phyloP scores from a whole-genome alignment of 2,113 vertebrate species.

The Bos indicus region DNA sequence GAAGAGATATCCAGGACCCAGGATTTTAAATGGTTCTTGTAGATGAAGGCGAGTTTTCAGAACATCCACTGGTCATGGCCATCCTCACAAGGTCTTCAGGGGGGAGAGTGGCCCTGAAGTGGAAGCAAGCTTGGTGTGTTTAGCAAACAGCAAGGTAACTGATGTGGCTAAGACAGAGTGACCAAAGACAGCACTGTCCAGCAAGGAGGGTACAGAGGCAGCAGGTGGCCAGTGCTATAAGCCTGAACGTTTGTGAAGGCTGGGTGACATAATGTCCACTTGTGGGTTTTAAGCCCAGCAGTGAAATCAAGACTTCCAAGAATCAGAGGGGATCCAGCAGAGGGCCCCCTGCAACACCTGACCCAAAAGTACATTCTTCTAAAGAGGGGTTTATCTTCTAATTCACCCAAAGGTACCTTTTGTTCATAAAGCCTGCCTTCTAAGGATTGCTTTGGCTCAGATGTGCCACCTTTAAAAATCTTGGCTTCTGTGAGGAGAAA shows the following conservation, averaged over 20 bases:
- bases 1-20: background rate
- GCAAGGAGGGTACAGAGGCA: background rate
- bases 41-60: background rate
- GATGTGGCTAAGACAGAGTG: background rate
- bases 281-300: background rate
- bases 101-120: background rate
- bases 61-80: background rate
- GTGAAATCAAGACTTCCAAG: background rate
- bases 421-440: background rate
- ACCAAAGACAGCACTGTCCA: background rate
- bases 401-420: background rate
- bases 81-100: background rate
- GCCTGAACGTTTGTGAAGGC: background rate
- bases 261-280: too few species aligned
- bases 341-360: background rate
- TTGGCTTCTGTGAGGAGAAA: background rate
- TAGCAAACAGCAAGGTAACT: background rate
- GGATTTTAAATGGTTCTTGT: background rate
- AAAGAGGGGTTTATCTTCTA: background rate
- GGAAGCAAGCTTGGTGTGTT: background rate
- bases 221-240: background rate
- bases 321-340: background rate
- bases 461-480: background rate
- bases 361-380: background rate
- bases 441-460: background rate